A percentile compares a stretch with the other conserved stretches of the same genome.
These are phyloP conservation scores for Liparis tanakae DNA, from an alignment of 2,797 vertebrate species.

Conservation along the genomic window DNA sequence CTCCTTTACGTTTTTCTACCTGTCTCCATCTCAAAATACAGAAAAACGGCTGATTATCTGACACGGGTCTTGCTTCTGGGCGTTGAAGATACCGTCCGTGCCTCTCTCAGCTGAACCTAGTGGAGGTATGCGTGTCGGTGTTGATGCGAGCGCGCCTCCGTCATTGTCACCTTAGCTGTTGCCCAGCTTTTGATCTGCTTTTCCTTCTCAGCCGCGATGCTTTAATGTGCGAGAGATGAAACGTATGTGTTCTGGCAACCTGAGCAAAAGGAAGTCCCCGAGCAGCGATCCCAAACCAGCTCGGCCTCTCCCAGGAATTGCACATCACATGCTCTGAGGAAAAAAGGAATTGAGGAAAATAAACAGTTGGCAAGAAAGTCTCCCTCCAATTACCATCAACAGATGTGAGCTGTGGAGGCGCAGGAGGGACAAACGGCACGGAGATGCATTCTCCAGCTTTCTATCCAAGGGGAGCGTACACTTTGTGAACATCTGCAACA, in stretches of 20 bases:
- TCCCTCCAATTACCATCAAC: slow-evolving; percentile 62
- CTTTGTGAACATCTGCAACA: neutral
- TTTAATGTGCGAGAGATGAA: slow-evolving; percentile 74
- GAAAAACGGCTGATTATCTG: slow-evolving; percentile 45
- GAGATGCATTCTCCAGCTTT: neutral
- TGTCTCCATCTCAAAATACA: slow-evolving; percentile 42
- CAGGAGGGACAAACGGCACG: neutral
- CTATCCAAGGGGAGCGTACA: neutral
- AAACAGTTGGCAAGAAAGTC: slow-evolving; percentile 64
- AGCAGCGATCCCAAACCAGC: slow-evolving; percentile 70
- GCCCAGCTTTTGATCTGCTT: slow-evolving; percentile 70
- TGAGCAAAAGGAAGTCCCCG: slow-evolving; percentile 73
- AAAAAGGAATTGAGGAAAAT: slow-evolving; percentile 62
- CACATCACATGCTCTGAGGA: slow-evolving; percentile 69
- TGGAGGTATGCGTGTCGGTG: slow-evolving; percentile 51
- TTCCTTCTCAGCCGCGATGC: slow-evolving; percentile 55
- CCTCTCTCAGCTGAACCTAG: slow-evolving; percentile 43
- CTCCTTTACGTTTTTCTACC: slow-evolving; percentile 45
- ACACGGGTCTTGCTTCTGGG: slow-evolving; percentile 24
- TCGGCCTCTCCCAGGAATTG: slow-evolving; percentile 69
- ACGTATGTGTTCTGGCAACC: slow-evolving; percentile 74
- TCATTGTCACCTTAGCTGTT: slow-evolving; percentile 72
- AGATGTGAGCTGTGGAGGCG: slow-evolving; percentile 55
- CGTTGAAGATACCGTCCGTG: slow-evolving; percentile 48
- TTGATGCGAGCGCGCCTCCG: slow-evolving; percentile 55